Conservation (phyloP, 2,797 vertebrate genomes). For the Rallus crepitans region DNA sequence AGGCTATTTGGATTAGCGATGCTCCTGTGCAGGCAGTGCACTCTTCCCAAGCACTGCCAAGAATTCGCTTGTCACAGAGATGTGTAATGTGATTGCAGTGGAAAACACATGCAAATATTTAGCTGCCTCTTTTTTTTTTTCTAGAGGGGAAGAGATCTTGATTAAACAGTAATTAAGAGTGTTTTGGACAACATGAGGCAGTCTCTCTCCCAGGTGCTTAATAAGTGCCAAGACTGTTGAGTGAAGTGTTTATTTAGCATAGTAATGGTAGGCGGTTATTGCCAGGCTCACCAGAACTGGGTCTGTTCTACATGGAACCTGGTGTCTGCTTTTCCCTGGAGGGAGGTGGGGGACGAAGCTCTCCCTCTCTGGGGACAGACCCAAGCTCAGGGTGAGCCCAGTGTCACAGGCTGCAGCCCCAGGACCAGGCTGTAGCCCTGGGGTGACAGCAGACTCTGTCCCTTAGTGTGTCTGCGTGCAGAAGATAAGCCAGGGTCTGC, state of each 20-base stretch:
- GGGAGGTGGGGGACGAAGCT: background rate
- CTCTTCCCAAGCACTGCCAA: conserved; percentile 8
- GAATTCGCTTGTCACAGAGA: conserved; percentile 43
- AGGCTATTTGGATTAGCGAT: conserved; percentile 36
- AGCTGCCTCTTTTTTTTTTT: background rate
- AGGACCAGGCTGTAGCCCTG: background rate
- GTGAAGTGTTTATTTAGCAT: conserved; percentile 69
- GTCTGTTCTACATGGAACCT: background rate
- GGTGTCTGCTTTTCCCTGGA: rapidly evolving
- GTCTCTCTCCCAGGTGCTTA: conserved; percentile 70
- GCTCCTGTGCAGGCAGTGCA: conserved; percentile 15
- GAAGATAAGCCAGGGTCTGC: background rate
- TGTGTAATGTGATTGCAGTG: conserved; percentile 13
- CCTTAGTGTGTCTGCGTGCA: background rate
- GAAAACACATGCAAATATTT: conserved; percentile 47
- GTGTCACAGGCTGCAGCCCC: rapidly evolving
- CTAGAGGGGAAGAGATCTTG: conserved; percentile 63
- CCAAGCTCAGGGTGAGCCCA: background rate
- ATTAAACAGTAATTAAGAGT: conserved; percentile 74
- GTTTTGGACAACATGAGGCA: conserved; percentile 60
- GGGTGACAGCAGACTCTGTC: background rate
- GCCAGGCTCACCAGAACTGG: background rate
- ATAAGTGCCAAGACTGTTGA: conserved; percentile 62
- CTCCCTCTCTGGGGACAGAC: background rate
- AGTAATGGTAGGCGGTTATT: background rate